These are phyloP conservation scores for Ophraella communa DNA, from an alignment of 2,888 invertebrate species.

Conservation along the genomic window DNA sequence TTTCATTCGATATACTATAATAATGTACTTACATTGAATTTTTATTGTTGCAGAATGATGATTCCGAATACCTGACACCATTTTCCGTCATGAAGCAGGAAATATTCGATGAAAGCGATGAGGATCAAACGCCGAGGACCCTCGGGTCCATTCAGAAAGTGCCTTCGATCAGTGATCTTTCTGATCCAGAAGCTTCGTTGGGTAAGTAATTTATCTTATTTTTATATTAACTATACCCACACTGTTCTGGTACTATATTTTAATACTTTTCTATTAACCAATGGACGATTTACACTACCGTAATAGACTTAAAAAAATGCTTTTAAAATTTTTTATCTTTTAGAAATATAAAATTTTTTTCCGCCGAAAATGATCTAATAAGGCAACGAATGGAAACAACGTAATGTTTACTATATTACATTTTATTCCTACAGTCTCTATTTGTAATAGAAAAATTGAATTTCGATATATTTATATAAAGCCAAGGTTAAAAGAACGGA, in stretches of 20 bases:
- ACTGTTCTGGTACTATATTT: slow-evolving; percentile 2
- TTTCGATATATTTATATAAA: too few relatives aligned
- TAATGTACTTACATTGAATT: not conserved
- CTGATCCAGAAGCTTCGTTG: slow-evolving; percentile 87
- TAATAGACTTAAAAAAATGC: too few relatives aligned
- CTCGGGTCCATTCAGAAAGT: slow-evolving; percentile 78
- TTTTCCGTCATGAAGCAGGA: slow-evolving; percentile 64
- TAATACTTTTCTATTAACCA: too few relatives aligned
- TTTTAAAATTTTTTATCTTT: too few relatives aligned
- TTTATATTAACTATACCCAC: not conserved
- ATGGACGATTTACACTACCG: too few relatives aligned
- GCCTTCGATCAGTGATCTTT: slow-evolving; percentile 88
- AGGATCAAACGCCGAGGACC: slow-evolving; percentile 64
- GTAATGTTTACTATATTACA: too few relatives aligned
- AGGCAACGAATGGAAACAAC: too few relatives aligned
- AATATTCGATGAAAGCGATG: slow-evolving; percentile 67
- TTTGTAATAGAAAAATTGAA: too few relatives aligned
- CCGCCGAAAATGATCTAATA: too few relatives aligned
- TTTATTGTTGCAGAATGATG: slow-evolving; percentile 52
- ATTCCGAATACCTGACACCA: slow-evolving; percentile 50
- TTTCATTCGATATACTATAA: too few relatives aligned
- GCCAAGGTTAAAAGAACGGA: too few relatives aligned
- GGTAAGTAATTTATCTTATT: slow-evolving; percentile 69
- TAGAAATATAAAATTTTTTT: not conserved
- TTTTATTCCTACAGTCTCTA: too few relatives aligned